Base-by-base conservation (phyloP, 2,888 invertebrate species). In the Drosophila atroscutellata region DNA sequence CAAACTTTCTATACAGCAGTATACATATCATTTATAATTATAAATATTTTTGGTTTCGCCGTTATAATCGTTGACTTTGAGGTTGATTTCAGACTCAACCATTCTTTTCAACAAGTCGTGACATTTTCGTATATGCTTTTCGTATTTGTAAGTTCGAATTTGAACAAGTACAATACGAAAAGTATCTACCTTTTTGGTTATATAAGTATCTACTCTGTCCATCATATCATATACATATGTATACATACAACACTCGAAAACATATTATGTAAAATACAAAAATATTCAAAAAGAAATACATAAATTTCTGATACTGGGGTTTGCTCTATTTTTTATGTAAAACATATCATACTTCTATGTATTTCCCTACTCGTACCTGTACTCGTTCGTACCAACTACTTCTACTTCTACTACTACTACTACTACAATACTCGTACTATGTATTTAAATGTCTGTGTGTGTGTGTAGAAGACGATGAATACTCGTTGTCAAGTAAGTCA, bases 401-500 rank as follows among this genome's bases (percentile, higher is more conserved):
- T 61, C 76, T 58, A 67, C 75, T 68, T 63, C 79, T 66, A 64
- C 47, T 51, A 61, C 28, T 28, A 28, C 32, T 30, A 30, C 63
- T 76, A 63, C 83, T 76, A 85, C 81, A 83, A 86, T 79, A 87
- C 76, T 88, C 68, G 75, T 86, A 80, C 78, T 82, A 71, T 77
- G 77, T 80, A 73, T 86, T 77, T 80, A 87, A 74, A 80, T 90
- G 77, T 90, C 77, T 91, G 81, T 80, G 80, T 90, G 87, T 90
- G 87, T 83, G 86, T 90, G 75, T 91, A 91, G 92, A 92, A 95
- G 95, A 94, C 93, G 95, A 95, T 94, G 95, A 95, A 93, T 94
- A 94, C 94, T 94, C 94, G 92, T 94, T 94, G 92, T 91, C 95
- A 95, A 95, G 95, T 95, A 95, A 95, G 95, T 94, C 93, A 84